Percentiles rank a stretch among this genome's conserved stretches.
Conservation (phyloP, 2,888 invertebrate species). For the Metacarcinus magister region DNA sequence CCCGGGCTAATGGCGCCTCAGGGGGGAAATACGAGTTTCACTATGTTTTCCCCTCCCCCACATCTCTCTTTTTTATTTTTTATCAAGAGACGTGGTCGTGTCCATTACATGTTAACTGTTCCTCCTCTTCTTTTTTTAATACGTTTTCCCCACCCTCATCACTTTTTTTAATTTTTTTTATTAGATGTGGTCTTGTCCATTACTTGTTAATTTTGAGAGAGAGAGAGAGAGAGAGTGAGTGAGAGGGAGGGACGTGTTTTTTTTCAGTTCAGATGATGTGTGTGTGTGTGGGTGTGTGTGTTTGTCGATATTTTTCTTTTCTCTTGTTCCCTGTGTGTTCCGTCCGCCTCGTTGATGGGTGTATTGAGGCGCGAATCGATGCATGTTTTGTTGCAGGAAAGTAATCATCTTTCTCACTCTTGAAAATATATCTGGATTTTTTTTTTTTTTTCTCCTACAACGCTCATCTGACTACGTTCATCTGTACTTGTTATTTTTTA, state of each 20-base stretch:
- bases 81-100: not conserved
- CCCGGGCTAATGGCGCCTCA: not conserved
- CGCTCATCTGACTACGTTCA: too few relatives aligned
- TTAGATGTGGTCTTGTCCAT: too few relatives aligned
- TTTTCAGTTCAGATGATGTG: too few relatives aligned
- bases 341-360: not conserved
- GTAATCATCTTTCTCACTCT: conserved; percentile 1
- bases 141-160: not conserved
- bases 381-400: not conserved
- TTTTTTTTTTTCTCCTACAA: not conserved
- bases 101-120: not conserved
- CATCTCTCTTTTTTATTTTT: not conserved
- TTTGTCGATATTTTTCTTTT: too few relatives aligned
- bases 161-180: not conserved
- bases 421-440: not conserved
- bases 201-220: too few relatives aligned
- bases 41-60: not conserved
- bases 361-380: not conserved
- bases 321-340: too few relatives aligned
- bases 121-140: not conserved
- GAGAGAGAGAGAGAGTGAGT: too few relatives aligned
- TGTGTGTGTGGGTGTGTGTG: too few relatives aligned
- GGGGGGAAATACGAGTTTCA: not conserved
- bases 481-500: too few relatives aligned
- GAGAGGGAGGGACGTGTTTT: too few relatives aligned